These are phyloP conservation scores for Typhlichthys eigenmanni DNA, from an alignment of 2,797 vertebrate genomes.

Conservation along the genomic window DNA sequence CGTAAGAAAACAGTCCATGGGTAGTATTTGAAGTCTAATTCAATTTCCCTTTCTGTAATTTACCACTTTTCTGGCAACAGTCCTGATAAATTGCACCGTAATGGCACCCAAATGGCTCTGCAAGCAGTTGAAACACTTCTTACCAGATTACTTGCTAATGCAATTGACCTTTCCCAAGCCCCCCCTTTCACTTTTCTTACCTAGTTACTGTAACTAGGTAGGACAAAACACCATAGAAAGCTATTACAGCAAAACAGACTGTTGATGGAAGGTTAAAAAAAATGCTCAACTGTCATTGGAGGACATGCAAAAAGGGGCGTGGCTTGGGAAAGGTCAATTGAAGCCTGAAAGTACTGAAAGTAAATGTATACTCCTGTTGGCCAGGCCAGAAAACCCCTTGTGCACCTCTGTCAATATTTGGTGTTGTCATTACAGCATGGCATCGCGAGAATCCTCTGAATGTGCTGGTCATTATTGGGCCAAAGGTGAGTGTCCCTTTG, in stretches of 20 bases:
- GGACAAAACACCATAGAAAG: too few species aligned
- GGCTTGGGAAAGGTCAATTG: neutral
- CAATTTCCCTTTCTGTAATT: too few species aligned
- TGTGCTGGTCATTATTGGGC: constrained; percentile 88
- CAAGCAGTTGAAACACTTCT: neutral
- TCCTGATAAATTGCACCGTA: constrained; percentile 4
- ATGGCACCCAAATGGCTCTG: neutral
- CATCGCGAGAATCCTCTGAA: constrained; percentile 81
- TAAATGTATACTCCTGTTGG: neutral
- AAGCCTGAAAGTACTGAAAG: constrained; percentile 1
- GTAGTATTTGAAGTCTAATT: too few species aligned
- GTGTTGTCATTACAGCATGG: constrained; percentile 84
- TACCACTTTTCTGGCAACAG: neutral
- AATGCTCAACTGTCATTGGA: too few species aligned
- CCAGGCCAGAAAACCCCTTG: neutral
- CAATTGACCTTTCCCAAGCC: too few species aligned
- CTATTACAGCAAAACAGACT: too few species aligned
- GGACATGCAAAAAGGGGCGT: too few species aligned
- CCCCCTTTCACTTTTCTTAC: too few species aligned
- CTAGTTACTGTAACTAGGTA: too few species aligned
- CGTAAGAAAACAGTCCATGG: too few species aligned
- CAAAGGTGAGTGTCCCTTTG: constrained; percentile 78
- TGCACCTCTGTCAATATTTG: constrained; percentile 3
- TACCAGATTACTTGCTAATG: constrained; percentile 1
- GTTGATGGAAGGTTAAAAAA: too few species aligned